A percentile compares a stretch with the other conserved stretches of the same genome.
Evolutionary conservation across 1,140 invertebrate species (phyloP).

Genomic region (Bathynomus jamesi): DNA sequence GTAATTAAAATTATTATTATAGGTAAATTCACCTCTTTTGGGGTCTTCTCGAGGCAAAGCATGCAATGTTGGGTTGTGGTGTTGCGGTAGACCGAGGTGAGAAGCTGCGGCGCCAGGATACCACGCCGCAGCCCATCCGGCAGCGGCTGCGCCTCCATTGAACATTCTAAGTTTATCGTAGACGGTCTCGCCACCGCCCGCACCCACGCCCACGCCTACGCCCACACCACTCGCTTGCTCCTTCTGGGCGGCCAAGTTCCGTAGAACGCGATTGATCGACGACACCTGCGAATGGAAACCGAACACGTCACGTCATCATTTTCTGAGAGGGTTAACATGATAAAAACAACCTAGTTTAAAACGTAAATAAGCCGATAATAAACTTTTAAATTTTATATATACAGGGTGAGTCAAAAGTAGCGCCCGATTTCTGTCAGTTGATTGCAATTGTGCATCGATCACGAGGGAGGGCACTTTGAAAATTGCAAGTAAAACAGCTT

Average conservation of each 20-base stretch:
- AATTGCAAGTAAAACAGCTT: too few relatives aligned
- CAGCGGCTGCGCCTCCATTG: slow-evolving; percentile 66
- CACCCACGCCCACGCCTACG: slow-evolving; percentile 37
- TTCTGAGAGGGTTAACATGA: too few relatives aligned
- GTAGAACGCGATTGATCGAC: slow-evolving; percentile 94
- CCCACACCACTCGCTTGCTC: slow-evolving; percentile 64
- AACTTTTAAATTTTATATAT: not conserved
- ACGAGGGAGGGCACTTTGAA: too few relatives aligned
- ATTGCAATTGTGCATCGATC: too few relatives aligned
- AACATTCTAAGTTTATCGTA: slow-evolving; percentile 95
- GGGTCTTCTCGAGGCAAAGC: slow-evolving; percentile 52
- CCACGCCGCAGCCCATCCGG: slow-evolving; percentile 69
- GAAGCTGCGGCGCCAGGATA: slow-evolving; percentile 61
- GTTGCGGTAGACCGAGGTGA: slow-evolving; percentile 45
- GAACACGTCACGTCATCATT: too few relatives aligned
- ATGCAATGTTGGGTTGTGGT: slow-evolving; percentile 49
- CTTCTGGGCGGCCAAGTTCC: slow-evolving; percentile 95
- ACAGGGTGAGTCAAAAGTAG: too few relatives aligned
- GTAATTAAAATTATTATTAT: not conserved
- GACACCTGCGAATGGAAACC: too few relatives aligned
- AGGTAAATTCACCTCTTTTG: slow-evolving; percentile 54
- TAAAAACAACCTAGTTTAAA: too few relatives aligned
- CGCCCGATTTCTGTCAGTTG: too few relatives aligned
- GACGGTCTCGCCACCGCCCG: slow-evolving; percentile 59
- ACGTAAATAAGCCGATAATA: slow-evolving; percentile 15